phyloP scores from a whole-genome alignment of 2,113 vertebrate species.

The Oncorhynchus gorbuscha region DNA sequence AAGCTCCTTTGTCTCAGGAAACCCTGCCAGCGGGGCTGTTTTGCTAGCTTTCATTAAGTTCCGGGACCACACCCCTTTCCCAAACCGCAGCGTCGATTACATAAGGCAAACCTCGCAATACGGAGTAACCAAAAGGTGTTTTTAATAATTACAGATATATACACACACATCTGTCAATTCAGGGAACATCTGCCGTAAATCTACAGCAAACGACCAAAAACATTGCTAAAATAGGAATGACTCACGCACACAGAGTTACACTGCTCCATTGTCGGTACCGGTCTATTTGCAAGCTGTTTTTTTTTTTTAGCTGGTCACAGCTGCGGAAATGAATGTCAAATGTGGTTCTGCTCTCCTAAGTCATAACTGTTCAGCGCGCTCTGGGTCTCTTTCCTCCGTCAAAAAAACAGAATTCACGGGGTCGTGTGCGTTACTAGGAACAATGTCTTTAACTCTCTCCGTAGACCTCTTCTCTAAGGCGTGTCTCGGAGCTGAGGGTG shows the following conservation, averaged over 20 bases:
- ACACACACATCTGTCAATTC: conserved; percentile 59
- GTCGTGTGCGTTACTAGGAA: conserved; percentile 58
- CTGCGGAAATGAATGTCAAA: conserved; percentile 77
- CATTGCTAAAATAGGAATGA: conserved; percentile 75
- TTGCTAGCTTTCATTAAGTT: conserved; percentile 61
- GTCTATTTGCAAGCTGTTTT: conserved; percentile 70
- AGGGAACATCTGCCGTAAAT: conserved; percentile 68
- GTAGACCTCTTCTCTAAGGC: conserved; percentile 34
- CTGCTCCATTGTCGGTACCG: conserved; percentile 61
- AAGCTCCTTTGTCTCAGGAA: conserved; percentile 53
- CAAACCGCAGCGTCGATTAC: conserved; percentile 63
- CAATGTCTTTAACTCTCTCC: conserved; percentile 52
- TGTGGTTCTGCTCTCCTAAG: conserved; percentile 71
- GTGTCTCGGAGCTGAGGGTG: conserved; percentile 27
- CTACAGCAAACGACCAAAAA: conserved; percentile 64
- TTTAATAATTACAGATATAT: conserved; percentile 74
- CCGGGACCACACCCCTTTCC: conserved; percentile 48
- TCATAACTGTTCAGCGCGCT: conserved; percentile 68
- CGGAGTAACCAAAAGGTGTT: conserved; percentile 69
- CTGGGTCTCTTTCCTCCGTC: conserved; percentile 58
- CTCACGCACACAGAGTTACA: conserved; percentile 61
- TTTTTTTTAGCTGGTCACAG: conserved; percentile 70
- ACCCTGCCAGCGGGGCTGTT: conserved; percentile 54
- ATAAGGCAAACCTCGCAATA: conserved; percentile 60
- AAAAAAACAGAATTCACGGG: conserved; percentile 61